Conservation (phyloP, 2,888 invertebrate genomes). For the Acronicta aceris region DNA sequence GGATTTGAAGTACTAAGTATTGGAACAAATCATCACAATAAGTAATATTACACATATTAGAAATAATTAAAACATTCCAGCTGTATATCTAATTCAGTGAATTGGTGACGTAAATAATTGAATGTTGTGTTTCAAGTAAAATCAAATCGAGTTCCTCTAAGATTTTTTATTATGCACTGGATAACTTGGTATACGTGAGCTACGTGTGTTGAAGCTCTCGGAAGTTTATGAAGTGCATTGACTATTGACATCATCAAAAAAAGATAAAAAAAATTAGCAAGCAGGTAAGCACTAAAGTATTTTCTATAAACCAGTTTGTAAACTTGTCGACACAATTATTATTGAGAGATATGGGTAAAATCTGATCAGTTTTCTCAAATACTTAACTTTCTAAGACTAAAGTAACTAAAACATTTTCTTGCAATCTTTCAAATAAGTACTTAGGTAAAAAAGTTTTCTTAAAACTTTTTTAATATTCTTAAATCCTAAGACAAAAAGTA, state of each 20-base stretch:
- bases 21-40: neutral
- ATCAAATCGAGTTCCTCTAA: slow-evolving; percentile 29
- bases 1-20: too few relatives aligned
- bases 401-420: too few relatives aligned
- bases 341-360: neutral
- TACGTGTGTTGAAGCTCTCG: slow-evolving; percentile 15
- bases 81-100: slow-evolving; percentile 25
- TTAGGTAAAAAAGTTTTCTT: too few relatives aligned
- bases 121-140: slow-evolving; percentile 14
- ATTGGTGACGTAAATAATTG: slow-evolving; percentile 20
- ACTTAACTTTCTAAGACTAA: slow-evolving; percentile 1
- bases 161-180: slow-evolving; percentile 33
- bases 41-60: neutral
- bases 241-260: slow-evolving; percentile 6
- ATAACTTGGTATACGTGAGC: slow-evolving; percentile 31
- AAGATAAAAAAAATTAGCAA: slow-evolving; percentile 3
- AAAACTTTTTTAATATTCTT: too few relatives aligned
- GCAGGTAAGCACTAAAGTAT: slow-evolving; percentile 32
- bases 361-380: neutral
- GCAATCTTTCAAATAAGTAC: too few relatives aligned
- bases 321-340: slow-evolving; percentile 3
- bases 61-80: slow-evolving; percentile 29
- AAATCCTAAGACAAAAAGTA: too few relatives aligned
- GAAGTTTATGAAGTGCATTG: slow-evolving; percentile 27
- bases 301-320: slow-evolving; percentile 24